Conservation (phyloP, 2,113 vertebrate species). For the Ahaetulla prasina region DNA sequence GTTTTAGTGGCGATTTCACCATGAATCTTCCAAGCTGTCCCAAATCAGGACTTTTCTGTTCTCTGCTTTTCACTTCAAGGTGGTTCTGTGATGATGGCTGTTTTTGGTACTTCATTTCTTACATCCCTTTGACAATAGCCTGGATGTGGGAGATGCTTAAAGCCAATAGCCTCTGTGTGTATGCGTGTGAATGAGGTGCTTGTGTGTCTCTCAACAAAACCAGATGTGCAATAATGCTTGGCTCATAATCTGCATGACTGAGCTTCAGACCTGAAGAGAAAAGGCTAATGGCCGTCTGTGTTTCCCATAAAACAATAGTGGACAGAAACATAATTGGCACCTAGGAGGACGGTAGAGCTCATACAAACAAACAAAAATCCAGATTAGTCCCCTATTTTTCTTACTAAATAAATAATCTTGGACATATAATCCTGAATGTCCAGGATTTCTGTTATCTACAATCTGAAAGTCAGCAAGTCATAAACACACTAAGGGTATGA, state of each 20-base stretch:
- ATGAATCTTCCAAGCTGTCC: neutral
- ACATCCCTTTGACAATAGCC: neutral
- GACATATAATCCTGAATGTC: neutral
- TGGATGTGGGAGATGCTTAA: neutral
- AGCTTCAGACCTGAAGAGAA: neutral
- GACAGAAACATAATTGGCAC: neutral
- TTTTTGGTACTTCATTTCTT: neutral
- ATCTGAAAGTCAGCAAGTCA: neutral
- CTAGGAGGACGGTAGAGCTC: neutral
- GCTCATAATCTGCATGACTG: neutral
- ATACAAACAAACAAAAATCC: neutral
- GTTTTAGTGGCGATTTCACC: neutral
- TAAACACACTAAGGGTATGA: neutral
- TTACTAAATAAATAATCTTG: neutral
- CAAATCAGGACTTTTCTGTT: constrained; percentile 16
- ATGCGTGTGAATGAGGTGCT: neutral
- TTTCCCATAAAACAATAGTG: neutral
- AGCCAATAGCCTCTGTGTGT: neutral
- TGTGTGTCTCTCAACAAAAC: constrained; percentile 3
- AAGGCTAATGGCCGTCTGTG: neutral
- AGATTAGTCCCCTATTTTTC: neutral
- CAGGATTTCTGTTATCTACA: neutral
- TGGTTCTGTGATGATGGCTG: neutral
- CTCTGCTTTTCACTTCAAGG: constrained; percentile 9
- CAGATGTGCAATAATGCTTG: neutral